Percentiles rank a stretch among this genome's conserved stretches.
These are phyloP conservation scores for Gasterosteus nipponicus DNA, from an alignment of 2,113 vertebrate species.

Conservation along the genomic window DNA sequence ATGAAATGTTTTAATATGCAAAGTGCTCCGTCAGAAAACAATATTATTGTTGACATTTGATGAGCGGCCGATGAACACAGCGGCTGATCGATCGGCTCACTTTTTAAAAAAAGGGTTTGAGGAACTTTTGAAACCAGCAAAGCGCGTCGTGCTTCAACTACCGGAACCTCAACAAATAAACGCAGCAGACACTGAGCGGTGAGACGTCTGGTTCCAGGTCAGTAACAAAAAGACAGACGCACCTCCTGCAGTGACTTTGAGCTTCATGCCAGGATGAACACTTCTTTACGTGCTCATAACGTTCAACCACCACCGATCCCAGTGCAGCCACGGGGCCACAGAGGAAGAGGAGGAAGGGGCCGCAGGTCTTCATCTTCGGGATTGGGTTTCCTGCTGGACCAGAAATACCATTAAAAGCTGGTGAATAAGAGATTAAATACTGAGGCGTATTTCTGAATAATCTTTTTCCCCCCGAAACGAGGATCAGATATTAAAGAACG, in stretches of 20 bases:
- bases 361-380: conserved; percentile 4
- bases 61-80: too few relatives aligned
- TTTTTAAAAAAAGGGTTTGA: too few relatives aligned
- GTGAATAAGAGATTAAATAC: background rate
- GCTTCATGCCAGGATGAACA: background rate
- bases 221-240: background rate
- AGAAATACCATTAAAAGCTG: background rate
- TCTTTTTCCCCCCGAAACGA: background rate
- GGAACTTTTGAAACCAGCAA: too few relatives aligned
- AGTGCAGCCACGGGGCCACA: background rate
- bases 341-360: conserved; percentile 26
- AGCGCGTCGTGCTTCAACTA: too few relatives aligned
- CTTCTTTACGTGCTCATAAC: fast-evolving
- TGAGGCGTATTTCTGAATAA: background rate
- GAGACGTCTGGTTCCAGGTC: background rate
- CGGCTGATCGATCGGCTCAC: too few relatives aligned
- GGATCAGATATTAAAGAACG: too few relatives aligned
- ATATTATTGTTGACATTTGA: too few relatives aligned
- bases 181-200: background rate
- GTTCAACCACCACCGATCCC: background rate
- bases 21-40: background rate
- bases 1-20: background rate
- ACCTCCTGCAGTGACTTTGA: conserved; percentile 24
- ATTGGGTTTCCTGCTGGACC: background rate
- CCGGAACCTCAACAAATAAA: background rate